Conservation (phyloP, 2,888 invertebrate genomes). For the Acleris literana region DNA sequence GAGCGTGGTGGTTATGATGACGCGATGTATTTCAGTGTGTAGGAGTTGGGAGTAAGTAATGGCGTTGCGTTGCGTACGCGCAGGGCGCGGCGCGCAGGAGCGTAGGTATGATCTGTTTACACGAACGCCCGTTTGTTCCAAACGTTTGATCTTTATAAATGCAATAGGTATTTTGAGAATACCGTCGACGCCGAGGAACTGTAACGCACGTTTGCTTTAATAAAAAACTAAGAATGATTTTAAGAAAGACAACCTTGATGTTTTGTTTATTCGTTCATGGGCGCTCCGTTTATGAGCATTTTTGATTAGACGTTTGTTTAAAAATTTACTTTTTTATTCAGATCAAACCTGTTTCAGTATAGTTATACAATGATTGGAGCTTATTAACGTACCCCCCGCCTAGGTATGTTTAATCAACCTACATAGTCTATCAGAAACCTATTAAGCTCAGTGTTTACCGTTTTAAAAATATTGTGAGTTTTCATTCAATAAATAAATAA, state of each 20-base stretch:
- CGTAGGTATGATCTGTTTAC: slow-evolving; percentile 75
- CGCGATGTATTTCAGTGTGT: slow-evolving; percentile 54
- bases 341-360: slow-evolving; percentile 38
- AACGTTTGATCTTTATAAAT: slow-evolving; percentile 82
- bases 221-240: slow-evolving; percentile 77
- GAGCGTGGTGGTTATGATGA: slow-evolving; percentile 41
- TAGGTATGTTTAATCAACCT: no score
- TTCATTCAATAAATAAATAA: no score
- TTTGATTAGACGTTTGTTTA: slow-evolving; percentile 67
- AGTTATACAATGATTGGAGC: neutral
- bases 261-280: slow-evolving; percentile 68
- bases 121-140: slow-evolving; percentile 75
- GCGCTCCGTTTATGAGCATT: slow-evolving; percentile 73
- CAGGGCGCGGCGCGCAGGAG: slow-evolving; percentile 39
- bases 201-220: slow-evolving; percentile 63
- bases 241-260: slow-evolving; percentile 79
- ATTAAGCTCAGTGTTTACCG: no score
- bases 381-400: no score
- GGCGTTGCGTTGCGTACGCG: slow-evolving; percentile 40
- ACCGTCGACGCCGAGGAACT: slow-evolving; percentile 67
- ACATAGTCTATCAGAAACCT: no score
- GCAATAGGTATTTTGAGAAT: slow-evolving; percentile 82
- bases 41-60: slow-evolving; percentile 44
- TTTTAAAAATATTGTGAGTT: no score
- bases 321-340: slow-evolving; percentile 54